phyloP scores from a whole-genome alignment of 2,888 invertebrate genomes.

The Pogonocherus hispidulus region DNA sequence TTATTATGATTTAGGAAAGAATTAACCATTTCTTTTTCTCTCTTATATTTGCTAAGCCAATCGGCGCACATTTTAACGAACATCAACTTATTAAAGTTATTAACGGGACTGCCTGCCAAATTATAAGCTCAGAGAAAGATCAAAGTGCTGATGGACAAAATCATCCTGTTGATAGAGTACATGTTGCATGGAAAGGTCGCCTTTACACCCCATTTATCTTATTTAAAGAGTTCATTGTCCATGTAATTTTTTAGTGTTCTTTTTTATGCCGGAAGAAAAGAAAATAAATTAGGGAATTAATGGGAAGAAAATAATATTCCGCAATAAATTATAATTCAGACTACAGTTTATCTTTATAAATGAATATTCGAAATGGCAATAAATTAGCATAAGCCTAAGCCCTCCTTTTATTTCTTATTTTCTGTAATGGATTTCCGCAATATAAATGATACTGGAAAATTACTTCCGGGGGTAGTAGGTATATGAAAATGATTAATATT shows the following conservation, averaged over 20 bases:
- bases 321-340: constrained; percentile 3
- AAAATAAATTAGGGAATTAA: constrained; percentile 13
- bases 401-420: neutral
- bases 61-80: too few species aligned
- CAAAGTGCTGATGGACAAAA: too few species aligned
- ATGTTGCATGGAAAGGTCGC: too few species aligned
- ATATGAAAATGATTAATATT: neutral
- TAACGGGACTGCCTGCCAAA: too few species aligned
- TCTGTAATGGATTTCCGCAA: neutral
- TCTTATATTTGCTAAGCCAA: too few species aligned
- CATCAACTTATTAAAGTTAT: too few species aligned
- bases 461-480: neutral
- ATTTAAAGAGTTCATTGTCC: too few species aligned
- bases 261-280: neutral
- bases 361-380: constrained; percentile 16
- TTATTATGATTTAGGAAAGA: too few species aligned
- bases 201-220: too few species aligned
- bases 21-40: too few species aligned
- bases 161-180: too few species aligned
- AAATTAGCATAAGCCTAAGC: constrained; percentile 7
- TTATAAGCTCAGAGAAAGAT: too few species aligned
- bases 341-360: constrained; percentile 12
- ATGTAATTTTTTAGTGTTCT: neutral
- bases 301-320: constrained; percentile 17
- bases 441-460: neutral